Percentiles rank a stretch among this genome's conserved stretches.
These are phyloP conservation scores for Hyphantria cunea DNA, from an alignment of 1,140 invertebrate genomes.

Conservation along the genomic window DNA sequence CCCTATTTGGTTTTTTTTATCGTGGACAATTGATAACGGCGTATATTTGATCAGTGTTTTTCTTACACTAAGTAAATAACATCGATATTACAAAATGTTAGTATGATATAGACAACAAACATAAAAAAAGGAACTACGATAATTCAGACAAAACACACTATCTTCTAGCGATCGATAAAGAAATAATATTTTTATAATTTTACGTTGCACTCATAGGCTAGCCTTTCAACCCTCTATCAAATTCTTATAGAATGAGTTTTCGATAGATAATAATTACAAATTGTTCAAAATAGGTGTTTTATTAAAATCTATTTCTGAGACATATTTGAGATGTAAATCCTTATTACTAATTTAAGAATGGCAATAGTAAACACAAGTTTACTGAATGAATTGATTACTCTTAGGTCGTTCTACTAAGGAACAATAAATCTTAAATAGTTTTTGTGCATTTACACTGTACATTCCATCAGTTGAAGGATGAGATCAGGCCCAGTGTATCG, in stretches of 20 bases:
- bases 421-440: slow-evolving; percentile 1
- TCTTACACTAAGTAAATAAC: not conserved
- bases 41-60: not conserved
- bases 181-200: not conserved
- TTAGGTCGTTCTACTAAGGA: slow-evolving; percentile 20
- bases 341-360: slow-evolving; percentile 21
- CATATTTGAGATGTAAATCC: slow-evolving; percentile 12
- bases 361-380: slow-evolving; percentile 16
- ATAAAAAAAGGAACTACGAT: slow-evolving; percentile 14
- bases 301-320: too few species aligned
- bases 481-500: too few species aligned
- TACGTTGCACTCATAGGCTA: too few species aligned
- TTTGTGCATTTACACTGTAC: not conserved
- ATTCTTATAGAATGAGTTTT: too few species aligned
- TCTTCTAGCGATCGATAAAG: slow-evolving; percentile 9
- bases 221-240: not conserved
- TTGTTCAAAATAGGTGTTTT: too few species aligned
- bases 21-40: too few species aligned
- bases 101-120: slow-evolving; percentile 4
- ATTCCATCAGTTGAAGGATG: too few species aligned
- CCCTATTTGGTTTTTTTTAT: too few species aligned
- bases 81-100: slow-evolving; percentile 9
- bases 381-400: slow-evolving; percentile 14
- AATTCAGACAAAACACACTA: not conserved
- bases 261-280: too few species aligned